Evolutionary conservation across 35 echinoderm and acorn worm species (phyloP), one percentile per base, ranked within the genome.

Genomic region (Patiria miniata): DNA sequence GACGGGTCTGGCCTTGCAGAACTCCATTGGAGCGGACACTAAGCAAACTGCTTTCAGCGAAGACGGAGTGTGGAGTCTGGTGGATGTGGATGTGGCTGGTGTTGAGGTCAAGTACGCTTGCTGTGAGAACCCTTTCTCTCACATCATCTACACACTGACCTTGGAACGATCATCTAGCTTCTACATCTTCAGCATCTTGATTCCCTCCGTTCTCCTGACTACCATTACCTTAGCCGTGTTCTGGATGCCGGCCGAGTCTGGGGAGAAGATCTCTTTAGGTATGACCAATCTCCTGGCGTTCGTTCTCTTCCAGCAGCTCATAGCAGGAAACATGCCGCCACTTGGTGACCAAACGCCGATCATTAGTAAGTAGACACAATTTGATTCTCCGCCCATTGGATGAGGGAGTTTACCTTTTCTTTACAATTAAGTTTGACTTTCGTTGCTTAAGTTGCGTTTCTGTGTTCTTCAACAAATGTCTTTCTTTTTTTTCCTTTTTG

Each of bases 261-360:
- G 91, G 17, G 90, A 97, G 61, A 97, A 97, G 68, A 97, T 97
- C 22, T 90, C 94, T 32, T 73, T 97, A 57, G 90, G 83, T 15
- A 92, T 88, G n/a, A 65, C 79, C 19, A 97, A 90, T 73, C 80
- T 97, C 2, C 78, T 97, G 1, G 94, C 94, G 34, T 78, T 97
- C 36, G 82, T 97, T 7, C 83, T 97, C 58, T 93, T 93, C 58
- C 94, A 97, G 29, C 94, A 97, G 77, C 90, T 97, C 21, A 86
- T 87, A n/a, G 87, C 86, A 5, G 78, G 57, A 22, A 78, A 61
- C n/a, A 81, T 87, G 85, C 90, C 94, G 7, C 94, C 94, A 7
- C 83, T 69, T 37, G 93, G 89, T 7, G 87, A 89, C 65, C 40
- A 82, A 37, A 76, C 81, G 30, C 81, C 88, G 0, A 83, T 90